Conservation (phyloP, 2,113 vertebrate species). For the Panthera leo region DNA sequence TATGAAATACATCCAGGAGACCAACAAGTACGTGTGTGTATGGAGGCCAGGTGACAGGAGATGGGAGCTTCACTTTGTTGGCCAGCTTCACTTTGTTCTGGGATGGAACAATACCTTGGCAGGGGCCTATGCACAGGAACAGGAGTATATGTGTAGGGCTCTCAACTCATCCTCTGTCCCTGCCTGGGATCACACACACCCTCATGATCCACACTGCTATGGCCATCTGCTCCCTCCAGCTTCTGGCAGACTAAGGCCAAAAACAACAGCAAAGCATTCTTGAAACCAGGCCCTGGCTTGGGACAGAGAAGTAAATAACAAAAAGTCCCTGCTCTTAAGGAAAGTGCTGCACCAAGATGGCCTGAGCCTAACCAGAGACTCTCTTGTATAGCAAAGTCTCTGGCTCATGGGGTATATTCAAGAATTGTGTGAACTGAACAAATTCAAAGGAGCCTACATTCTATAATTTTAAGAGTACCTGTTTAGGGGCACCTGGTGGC, state of each 20-base stretch:
- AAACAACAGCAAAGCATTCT: constrained; percentile 33
- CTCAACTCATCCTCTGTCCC: constrained; percentile 17
- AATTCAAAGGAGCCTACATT: background rate
- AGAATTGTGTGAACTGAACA: background rate
- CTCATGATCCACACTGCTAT: background rate
- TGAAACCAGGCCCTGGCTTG: background rate
- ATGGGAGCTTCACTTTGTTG: background rate
- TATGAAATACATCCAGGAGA: background rate
- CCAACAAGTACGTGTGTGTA: background rate
- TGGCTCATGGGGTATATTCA: background rate
- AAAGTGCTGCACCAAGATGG: background rate
- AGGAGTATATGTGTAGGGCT: background rate
- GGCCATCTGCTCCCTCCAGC: constrained; percentile 8
- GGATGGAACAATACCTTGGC: background rate
- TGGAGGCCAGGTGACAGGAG: background rate
- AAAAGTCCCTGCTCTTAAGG: background rate
- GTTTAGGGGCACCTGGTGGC: background rate
- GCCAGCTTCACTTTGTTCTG: background rate
- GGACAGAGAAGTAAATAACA: constrained; percentile 32
- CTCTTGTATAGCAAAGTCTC: constrained; percentile 4
- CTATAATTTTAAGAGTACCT: background rate
- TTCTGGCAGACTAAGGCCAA: constrained; percentile 37
- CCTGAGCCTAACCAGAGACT: background rate
- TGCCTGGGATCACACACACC: constrained; percentile 34
- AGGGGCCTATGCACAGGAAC: background rate